Conservation (phyloP, 2,797 vertebrate species). For the Silurus lanzhouensis region DNA sequence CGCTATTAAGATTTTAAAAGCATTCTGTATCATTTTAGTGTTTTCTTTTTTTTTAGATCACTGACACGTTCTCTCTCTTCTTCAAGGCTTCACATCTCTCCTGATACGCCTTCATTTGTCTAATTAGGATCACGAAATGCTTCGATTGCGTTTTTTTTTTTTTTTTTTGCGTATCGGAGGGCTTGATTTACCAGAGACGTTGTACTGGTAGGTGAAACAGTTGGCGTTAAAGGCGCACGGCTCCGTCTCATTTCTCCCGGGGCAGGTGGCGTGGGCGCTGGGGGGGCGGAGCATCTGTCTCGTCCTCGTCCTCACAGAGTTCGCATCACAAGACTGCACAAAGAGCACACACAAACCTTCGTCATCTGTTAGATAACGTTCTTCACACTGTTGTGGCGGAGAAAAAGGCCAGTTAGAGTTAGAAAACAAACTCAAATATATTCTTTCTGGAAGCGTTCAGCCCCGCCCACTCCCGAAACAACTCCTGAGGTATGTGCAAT, state of each 20-base stretch:
- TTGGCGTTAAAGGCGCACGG: slow-evolving; percentile 88
- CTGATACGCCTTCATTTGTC: background rate
- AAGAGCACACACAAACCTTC: slow-evolving; percentile 25
- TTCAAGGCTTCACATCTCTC: background rate
- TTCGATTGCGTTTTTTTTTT: background rate
- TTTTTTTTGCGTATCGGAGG: background rate
- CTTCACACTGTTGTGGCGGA: background rate
- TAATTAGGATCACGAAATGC: background rate
- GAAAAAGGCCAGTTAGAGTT: background rate
- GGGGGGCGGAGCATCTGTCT: slow-evolving; percentile 82
- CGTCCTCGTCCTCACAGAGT: slow-evolving; percentile 76
- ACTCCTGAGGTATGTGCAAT: background rate
- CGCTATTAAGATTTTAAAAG: background rate
- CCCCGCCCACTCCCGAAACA: background rate
- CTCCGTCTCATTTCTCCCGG: slow-evolving; percentile 81
- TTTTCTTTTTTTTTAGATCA: background rate
- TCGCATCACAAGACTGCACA: slow-evolving; percentile 81
- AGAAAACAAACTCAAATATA: background rate
- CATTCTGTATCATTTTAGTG: background rate
- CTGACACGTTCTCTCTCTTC: background rate
- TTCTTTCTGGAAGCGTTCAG: background rate
- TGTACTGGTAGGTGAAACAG: slow-evolving; percentile 89
- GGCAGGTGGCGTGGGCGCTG: slow-evolving; percentile 73
- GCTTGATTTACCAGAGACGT: slow-evolving; percentile 82
- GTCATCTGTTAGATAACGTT: background rate